A percentile compares a stretch with the other conserved stretches of the same genome.
Evolutionary conservation across 2,888 invertebrate species (phyloP).

Genomic region (Drosophila eohydei): DNA sequence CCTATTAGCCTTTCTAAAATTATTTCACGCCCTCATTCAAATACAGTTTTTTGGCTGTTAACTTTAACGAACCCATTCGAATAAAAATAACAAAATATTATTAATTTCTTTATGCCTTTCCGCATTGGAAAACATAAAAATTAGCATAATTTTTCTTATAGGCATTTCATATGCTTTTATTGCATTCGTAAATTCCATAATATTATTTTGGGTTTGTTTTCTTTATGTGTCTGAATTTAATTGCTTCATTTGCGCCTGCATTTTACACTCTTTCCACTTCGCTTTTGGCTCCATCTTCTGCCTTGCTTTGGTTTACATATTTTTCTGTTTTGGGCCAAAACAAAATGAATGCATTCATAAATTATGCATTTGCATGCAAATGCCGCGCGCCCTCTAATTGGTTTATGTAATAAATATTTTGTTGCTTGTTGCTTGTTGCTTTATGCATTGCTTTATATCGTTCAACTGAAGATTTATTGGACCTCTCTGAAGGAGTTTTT

Average conservation of each 20-base stretch:
- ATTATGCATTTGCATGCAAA: constrained; percentile 75
- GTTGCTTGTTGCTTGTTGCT: constrained; percentile 12
- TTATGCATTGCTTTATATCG: neutral
- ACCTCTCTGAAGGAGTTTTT: neutral
- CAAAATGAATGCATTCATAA: constrained; percentile 66
- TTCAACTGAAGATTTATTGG: constrained; percentile 12
- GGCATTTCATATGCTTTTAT: constrained; percentile 27
- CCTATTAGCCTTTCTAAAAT: neutral
- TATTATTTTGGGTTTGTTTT: constrained; percentile 24
- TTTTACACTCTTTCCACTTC: constrained; percentile 26
- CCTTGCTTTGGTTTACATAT: constrained; percentile 27
- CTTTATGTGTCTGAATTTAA: constrained; percentile 44
- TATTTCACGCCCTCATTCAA: constrained; percentile 11
- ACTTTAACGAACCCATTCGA: constrained; percentile 47
- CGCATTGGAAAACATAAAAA: constrained; percentile 34
- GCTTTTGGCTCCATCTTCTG: constrained; percentile 52
- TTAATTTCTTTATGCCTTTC: constrained; percentile 33
- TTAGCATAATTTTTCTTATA: constrained; percentile 59
- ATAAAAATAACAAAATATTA: constrained; percentile 54
- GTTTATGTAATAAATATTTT: constrained; percentile 69
- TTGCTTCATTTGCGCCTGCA: constrained; percentile 70
- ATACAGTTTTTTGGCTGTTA: neutral
- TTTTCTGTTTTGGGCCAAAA: constrained; percentile 30
- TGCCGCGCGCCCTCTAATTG: constrained; percentile 62
- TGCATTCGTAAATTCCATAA: constrained; percentile 47